phyloP scores from a whole-genome alignment of 1,140 invertebrate species.

The Schlechtendalia chinensis region DNA sequence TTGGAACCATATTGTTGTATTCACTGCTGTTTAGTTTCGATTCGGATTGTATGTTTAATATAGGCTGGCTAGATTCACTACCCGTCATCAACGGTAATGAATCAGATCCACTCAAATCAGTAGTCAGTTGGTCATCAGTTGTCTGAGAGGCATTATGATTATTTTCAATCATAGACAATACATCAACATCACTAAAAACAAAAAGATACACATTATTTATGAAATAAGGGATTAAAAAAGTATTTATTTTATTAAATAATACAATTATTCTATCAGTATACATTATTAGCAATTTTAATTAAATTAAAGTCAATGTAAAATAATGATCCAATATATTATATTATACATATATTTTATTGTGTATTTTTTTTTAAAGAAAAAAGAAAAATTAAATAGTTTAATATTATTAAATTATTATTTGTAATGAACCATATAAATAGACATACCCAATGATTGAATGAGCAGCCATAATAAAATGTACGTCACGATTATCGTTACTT shows the following conservation, averaged over 20 bases:
- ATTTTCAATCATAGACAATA: conserved; percentile 29
- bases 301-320: background rate
- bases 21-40: conserved; percentile 5
- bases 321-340: no score
- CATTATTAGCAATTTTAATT: no score
- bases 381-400: no score
- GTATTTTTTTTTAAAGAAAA: no score
- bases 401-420: no score
- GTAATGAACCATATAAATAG: no score
- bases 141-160: background rate
- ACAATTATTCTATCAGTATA: no score
- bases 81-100: background rate
- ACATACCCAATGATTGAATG: conserved; percentile 77
- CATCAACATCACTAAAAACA: conserved; percentile 23
- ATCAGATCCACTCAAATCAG: conserved; percentile 4
- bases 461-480: conserved; percentile 88
- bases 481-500: conserved; percentile 63
- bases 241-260: background rate
- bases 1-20: conserved; percentile 15
- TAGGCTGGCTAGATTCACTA: background rate
- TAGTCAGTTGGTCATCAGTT: background rate
- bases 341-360: no score
- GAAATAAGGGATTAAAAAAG: background rate
- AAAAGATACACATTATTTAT: background rate
- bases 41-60: conserved; percentile 1